Conservation (phyloP, 2,888 invertebrate genomes). For the Sarcophaga subvicina region DNA sequence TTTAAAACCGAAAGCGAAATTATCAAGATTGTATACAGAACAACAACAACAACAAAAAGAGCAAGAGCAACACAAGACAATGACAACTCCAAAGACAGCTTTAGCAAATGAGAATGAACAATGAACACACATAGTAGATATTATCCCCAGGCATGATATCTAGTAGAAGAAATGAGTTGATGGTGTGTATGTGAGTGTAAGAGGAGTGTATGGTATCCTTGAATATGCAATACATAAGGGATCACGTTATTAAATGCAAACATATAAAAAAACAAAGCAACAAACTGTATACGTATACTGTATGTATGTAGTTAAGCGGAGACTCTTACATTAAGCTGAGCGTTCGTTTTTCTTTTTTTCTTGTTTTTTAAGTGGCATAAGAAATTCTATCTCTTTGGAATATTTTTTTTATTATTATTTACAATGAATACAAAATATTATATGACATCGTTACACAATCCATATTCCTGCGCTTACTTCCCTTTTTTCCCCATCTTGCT, state of each 20-base stretch:
- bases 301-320: background rate
- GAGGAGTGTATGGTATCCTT: background rate
- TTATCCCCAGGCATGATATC: slow-evolving; percentile 28
- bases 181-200: background rate
- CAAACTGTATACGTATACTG: background rate
- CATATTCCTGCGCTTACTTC: background rate
- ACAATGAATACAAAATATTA: slow-evolving; percentile 46
- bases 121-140: background rate
- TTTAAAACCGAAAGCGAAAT: slow-evolving; percentile 31
- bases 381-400: slow-evolving; percentile 47
- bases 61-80: slow-evolving; percentile 4
- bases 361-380: slow-evolving; percentile 9
- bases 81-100: background rate
- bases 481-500: background rate
- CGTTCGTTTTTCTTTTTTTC: background rate
- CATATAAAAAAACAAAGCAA: background rate
- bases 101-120: background rate
- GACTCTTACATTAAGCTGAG: background rate
- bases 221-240: slow-evolving; percentile 45
- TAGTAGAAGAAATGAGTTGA: background rate
- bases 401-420: slow-evolving; percentile 41
- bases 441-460: slow-evolving; percentile 29
- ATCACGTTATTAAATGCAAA: slow-evolving; percentile 20
- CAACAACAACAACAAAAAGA: slow-evolving; percentile 25
- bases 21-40: background rate